Evolutionary conservation across 2,888 invertebrate species (phyloP).

Genomic region (Asteroscopus sphinx): DNA sequence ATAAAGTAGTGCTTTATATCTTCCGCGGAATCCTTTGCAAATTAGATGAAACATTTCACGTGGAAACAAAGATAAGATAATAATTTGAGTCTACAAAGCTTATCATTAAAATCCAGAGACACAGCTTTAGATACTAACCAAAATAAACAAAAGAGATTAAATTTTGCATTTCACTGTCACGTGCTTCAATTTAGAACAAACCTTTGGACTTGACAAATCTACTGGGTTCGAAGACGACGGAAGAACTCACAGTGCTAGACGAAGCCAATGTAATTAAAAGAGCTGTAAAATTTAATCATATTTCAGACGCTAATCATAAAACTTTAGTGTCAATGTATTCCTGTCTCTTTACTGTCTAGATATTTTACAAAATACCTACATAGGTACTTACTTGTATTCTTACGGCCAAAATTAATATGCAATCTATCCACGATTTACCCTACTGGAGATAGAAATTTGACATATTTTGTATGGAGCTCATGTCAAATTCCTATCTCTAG

Average conservation of each 20-base stretch:
- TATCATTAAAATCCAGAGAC: slow-evolving; percentile 62
- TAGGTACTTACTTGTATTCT: too few relatives aligned
- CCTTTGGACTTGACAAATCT: slow-evolving; percentile 34
- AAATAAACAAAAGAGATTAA: slow-evolving; percentile 65
- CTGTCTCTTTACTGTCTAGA: neutral
- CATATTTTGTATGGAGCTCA: too few relatives aligned
- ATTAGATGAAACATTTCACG: slow-evolving; percentile 45
- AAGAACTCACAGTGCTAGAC: slow-evolving; percentile 5
- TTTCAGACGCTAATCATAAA: slow-evolving; percentile 10
- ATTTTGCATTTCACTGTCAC: slow-evolving; percentile 51
- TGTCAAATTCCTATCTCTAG: too few relatives aligned
- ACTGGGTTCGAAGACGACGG: slow-evolving; percentile 9
- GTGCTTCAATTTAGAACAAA: slow-evolving; percentile 24
- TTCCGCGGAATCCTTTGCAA: slow-evolving; percentile 39
- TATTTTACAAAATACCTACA: slow-evolving; percentile 3
- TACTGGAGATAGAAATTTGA: too few relatives aligned
- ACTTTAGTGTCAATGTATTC: neutral
- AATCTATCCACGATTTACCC: too few relatives aligned
- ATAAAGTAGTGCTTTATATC: slow-evolving; percentile 12
- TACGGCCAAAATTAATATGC: too few relatives aligned
- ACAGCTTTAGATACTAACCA: slow-evolving; percentile 57
- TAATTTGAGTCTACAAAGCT: slow-evolving; percentile 41
- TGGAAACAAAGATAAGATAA: slow-evolving; percentile 51
- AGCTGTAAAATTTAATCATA: slow-evolving; percentile 14
- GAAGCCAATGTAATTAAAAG: slow-evolving; percentile 22